Evolutionary conservation across 2,888 invertebrate species (phyloP), one percentile per base, ranked within the genome.

Genomic region (Oscheius sp.): DNA sequence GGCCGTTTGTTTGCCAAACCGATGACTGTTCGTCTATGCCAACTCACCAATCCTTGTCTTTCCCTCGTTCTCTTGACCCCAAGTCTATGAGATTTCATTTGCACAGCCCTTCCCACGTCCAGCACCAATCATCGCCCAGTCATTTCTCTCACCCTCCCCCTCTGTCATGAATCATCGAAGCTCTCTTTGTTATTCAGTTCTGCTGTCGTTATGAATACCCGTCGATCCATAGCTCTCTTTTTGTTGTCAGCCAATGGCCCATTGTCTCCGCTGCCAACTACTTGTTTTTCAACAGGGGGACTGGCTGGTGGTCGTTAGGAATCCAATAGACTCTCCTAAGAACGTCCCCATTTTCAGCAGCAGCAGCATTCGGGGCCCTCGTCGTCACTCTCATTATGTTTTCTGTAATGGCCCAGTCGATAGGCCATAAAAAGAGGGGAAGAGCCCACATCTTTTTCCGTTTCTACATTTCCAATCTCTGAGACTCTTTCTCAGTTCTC

Each of bases 351-450:
- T 29, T 53, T n/a, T 35, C 62, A 42, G 21, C 62, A 62, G 35
- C 47, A 35, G 21, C 21, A 21, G 21, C 21, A 21, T 21, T 42
- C 4, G 42, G 42, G 4, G 0, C 42, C 4, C 9, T 55, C 55
- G 35, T 73, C 73, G 73, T 73, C 73, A 62, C 48, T 73, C 73
- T 63, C 73, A 73, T 73, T 73, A 73, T 73, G 62, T 62, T 73
- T 63, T 55, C 57, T 63, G 63, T 73, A 73, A 73, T 73, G 73
- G 65, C 47, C 55, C 7, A 63, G 63, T 73, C 73, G 73, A 73
- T 73, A 65, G 65, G 53, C 73, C 47, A 63, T 73, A 73, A 73
- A 72, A 37, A 63, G 37, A 59, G 66, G 21, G 21, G 42, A 42
- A 42, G 42, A 42, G 42, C 42, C 42, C 42, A 32, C 35, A 60